A percentile compares a stretch with the other conserved stretches of the same genome.
Conservation (phyloP, 2,888 invertebrate genomes). For the Diaphora mendica region DNA sequence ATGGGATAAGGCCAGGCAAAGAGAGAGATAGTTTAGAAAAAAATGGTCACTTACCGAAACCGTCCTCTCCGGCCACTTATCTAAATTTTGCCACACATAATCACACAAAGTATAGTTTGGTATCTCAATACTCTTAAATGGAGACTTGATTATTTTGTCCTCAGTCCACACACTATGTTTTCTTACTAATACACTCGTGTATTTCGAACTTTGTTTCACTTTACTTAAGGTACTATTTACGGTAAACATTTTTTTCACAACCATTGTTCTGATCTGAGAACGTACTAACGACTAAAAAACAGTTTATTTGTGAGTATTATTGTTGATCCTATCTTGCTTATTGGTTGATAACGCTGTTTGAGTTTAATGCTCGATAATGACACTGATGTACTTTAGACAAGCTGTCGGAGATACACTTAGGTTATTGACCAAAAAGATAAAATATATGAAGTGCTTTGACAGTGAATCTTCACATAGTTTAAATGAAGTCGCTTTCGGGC, state of each 20-base stretch:
- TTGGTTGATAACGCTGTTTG: constrained; percentile 5
- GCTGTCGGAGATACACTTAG: not conserved
- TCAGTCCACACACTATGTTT: constrained; percentile 71
- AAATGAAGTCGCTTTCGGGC: too few species aligned
- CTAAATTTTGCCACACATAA: constrained; percentile 88
- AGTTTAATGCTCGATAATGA: not conserved
- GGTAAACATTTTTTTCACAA: constrained; percentile 4
- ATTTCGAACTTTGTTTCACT: constrained; percentile 20
- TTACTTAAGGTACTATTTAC: constrained; percentile 10
- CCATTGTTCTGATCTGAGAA: constrained; percentile 1
- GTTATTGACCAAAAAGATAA: not conserved
- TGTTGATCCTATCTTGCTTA: not conserved
- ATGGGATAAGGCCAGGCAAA: too few species aligned
- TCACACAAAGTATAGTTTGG: constrained; percentile 87
- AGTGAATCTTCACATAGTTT: not conserved
- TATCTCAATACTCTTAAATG: constrained; percentile 79
- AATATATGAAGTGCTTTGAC: not conserved
- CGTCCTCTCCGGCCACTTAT: constrained; percentile 88
- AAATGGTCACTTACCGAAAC: constrained; percentile 84
- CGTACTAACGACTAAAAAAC: not conserved
- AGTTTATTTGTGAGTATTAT: not conserved
- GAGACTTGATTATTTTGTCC: constrained; percentile 78
- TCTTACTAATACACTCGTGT: constrained; percentile 53
- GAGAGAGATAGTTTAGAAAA: not conserved
- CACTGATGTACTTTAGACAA: not conserved